Percentiles rank a stretch among this genome's conserved stretches.
Evolutionary conservation across 2,888 invertebrate genomes (phyloP).

Genomic region (Xestobium rufovillosum): DNA sequence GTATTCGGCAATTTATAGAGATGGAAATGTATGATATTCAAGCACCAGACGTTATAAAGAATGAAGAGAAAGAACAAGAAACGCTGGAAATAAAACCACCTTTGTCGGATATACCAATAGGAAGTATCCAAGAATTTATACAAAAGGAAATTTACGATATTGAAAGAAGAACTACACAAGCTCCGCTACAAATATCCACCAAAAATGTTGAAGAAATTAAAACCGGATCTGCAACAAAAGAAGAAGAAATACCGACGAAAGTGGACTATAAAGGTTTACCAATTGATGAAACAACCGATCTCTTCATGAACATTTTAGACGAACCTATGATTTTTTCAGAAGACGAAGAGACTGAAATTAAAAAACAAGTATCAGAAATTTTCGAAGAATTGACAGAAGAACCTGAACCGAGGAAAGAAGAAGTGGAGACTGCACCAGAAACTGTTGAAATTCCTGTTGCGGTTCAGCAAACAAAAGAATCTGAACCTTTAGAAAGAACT

Average conservation of each 20-base stretch:
- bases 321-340: conserved; percentile 30
- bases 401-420: conserved; percentile 5
- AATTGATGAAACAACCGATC: conserved; percentile 23
- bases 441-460: background rate
- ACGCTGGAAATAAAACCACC: too few relatives aligned
- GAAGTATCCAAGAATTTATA: too few relatives aligned
- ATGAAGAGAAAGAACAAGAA: background rate
- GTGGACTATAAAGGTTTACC: conserved; percentile 26
- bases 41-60: background rate
- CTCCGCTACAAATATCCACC: background rate
- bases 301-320: conserved; percentile 27
- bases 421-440: conserved; percentile 6
- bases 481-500: too few relatives aligned
- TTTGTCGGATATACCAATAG: background rate
- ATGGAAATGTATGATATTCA: background rate
- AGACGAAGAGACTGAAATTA: conserved; percentile 21
- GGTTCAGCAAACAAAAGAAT: too few relatives aligned
- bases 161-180: background rate
- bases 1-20: too few relatives aligned
- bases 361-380: background rate
- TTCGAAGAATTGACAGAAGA: conserved; percentile 1
- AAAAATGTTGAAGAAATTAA: conserved; percentile 10
- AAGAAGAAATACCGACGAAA: conserved; percentile 11
- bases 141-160: too few relatives aligned
- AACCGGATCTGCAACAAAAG: conserved; percentile 11